Evolutionary conservation across 2,888 invertebrate genomes (phyloP).

Genomic region (Baccha elongata): DNA sequence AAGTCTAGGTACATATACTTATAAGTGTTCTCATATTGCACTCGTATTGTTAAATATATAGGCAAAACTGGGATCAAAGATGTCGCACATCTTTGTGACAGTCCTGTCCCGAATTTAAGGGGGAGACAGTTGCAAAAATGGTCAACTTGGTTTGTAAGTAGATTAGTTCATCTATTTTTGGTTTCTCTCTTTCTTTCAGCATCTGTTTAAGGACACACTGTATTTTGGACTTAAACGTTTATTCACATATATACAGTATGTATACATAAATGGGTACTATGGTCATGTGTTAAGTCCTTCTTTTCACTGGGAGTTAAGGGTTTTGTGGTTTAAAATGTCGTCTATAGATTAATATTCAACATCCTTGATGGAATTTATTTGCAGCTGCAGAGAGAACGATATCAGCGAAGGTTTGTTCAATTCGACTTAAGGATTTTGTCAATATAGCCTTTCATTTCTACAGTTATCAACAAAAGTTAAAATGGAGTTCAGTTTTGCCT

Average conservation of each 20-base stretch:
- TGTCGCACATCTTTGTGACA: conserved; percentile 44
- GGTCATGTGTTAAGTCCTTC: conserved; percentile 10
- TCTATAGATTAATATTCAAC: conserved; percentile 51
- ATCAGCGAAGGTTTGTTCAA: conserved; percentile 46
- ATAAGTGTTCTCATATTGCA: background rate
- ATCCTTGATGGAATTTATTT: conserved; percentile 22
- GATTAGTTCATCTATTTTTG: conserved; percentile 36
- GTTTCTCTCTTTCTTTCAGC: conserved; percentile 11
- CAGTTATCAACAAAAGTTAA: no score
- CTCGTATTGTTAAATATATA: conserved; percentile 32
- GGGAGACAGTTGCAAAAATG: conserved; percentile 48
- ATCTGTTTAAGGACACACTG: conserved; percentile 14
- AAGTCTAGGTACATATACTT: background rate
- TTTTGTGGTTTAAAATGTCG: conserved; percentile 28
- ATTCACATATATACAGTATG: background rate
- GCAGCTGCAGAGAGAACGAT: conserved; percentile 31
- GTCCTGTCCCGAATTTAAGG: conserved; percentile 8
- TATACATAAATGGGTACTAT: background rate
- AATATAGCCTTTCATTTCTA: conserved; percentile 13
- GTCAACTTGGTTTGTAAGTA: conserved; percentile 63
- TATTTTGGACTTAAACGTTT: background rate
- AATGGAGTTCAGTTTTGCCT: no score
- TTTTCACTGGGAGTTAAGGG: conserved; percentile 13
- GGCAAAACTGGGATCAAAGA: conserved; percentile 50
- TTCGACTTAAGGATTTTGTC: conserved; percentile 12